Evolutionary conservation across 2,797 vertebrate species (phyloP).

Genomic region (Bucorvus abyssinicus): DNA sequence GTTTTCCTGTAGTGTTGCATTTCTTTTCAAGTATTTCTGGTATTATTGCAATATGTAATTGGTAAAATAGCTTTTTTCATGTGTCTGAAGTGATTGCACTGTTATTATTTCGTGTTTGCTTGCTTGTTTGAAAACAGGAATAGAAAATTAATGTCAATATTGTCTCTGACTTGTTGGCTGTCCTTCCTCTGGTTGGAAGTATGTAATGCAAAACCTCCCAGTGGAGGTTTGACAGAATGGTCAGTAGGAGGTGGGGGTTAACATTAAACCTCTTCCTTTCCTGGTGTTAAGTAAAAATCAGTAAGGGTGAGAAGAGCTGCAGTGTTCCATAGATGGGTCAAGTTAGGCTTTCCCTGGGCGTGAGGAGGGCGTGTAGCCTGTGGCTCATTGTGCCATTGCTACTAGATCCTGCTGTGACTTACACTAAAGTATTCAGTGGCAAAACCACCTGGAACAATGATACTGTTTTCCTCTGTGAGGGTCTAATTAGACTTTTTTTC

Average conservation of each 20-base stretch:
- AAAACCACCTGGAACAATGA: not conserved
- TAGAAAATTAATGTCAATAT: not conserved
- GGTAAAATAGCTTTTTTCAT: not conserved
- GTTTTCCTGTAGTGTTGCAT: not conserved
- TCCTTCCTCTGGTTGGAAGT: not conserved
- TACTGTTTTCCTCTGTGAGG: not conserved
- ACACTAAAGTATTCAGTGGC: not conserved
- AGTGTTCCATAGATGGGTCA: not conserved
- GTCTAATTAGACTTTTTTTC: not conserved
- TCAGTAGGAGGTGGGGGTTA: not conserved
- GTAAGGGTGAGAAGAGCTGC: not conserved
- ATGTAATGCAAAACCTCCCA: not conserved
- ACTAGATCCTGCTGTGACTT: not conserved
- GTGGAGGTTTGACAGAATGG: not conserved
- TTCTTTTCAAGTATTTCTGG: not conserved
- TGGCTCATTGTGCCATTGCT: not conserved
- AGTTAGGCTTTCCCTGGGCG: not conserved
- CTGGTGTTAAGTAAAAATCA: not conserved
- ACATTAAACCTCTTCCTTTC: not conserved
- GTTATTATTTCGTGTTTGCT: not conserved
- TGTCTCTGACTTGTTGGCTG: not conserved
- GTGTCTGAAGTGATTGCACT: not conserved
- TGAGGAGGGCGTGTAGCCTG: not conserved
- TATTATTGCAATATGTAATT: not conserved
- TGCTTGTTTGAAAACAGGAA: not conserved